These are phyloP conservation scores for Stegastes partitus DNA, from an alignment of 2,113 vertebrate genomes.

Conservation along the genomic window DNA sequence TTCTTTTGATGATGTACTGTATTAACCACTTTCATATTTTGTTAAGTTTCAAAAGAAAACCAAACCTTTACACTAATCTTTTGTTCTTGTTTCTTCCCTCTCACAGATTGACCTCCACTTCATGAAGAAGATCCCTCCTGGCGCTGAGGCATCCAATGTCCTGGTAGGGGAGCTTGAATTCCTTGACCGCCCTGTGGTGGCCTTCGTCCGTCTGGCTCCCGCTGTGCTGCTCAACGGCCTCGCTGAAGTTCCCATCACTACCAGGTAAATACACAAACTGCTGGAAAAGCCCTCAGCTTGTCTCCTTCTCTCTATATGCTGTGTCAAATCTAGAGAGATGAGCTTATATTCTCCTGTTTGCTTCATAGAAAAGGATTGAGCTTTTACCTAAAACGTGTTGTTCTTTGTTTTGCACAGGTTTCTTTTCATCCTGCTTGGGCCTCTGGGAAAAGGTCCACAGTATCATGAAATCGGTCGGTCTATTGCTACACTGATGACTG, in stretches of 20 bases:
- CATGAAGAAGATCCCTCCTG: conserved; percentile 99
- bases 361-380: conserved; percentile 20
- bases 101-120: conserved; percentile 97
- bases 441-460: conserved; percentile 95
- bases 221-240: conserved; percentile 94
- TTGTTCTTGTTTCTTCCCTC: not conserved
- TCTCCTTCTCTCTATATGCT: not conserved
- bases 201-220: conserved; percentile 94
- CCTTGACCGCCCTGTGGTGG: conserved; percentile 94
- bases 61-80: not conserved
- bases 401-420: conserved; percentile 86
- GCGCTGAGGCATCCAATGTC: conserved; percentile 97
- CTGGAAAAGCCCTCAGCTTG: not conserved
- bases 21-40: not conserved
- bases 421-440: conserved; percentile 97
- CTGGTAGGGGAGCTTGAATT: conserved; percentile 97
- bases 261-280: conserved; percentile 85
- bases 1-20: not conserved
- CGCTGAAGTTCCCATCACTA: conserved; percentile 97
- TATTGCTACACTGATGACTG: conserved; percentile 98
- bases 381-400: conserved; percentile 9
- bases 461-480: conserved; percentile 99
- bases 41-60: not conserved
- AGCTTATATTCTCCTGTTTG: conserved; percentile 7
- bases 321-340: not conserved